Conservation (phyloP, 1,140 invertebrate genomes). For the Drosophila mauritiana region DNA sequence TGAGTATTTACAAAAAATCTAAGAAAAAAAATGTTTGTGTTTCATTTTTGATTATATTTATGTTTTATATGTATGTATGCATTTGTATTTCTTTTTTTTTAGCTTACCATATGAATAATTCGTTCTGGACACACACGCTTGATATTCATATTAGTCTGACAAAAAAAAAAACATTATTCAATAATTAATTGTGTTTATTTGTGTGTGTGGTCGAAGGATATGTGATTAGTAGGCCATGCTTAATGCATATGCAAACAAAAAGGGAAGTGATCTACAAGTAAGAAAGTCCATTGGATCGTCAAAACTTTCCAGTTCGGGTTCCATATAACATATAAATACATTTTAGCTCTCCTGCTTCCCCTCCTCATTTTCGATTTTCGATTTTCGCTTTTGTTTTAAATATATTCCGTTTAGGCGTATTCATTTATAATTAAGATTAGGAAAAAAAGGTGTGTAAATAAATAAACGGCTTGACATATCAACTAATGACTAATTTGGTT, state of each 20-base stretch:
- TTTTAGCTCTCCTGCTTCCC: conserved; percentile 14
- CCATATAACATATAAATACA: conserved; percentile 47
- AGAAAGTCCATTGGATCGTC: conserved; percentile 6
- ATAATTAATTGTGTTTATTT: conserved; percentile 26
- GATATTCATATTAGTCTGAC: conserved; percentile 49
- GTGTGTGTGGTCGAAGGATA: conserved; percentile 44
- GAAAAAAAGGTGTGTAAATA: conserved; percentile 53
- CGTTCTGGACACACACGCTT: conserved; percentile 48
- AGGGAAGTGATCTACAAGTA: conserved; percentile 7
- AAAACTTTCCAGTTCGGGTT: conserved; percentile 1
- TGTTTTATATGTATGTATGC: conserved; percentile 29
- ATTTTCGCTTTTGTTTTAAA: conserved; percentile 1
- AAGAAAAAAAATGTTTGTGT: conserved; percentile 64
- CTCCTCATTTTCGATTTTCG: too few species aligned
- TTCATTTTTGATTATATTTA: conserved; percentile 43
- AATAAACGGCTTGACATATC: conserved; percentile 69
- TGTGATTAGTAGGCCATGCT: conserved; percentile 46
- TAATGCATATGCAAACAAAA: conserved; percentile 8
- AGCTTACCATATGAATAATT: conserved; percentile 48
- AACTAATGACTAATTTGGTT: conserved; percentile 83
- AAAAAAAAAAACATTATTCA: conserved; percentile 41
- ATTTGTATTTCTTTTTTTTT: conserved; percentile 13
- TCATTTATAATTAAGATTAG: conserved; percentile 63
- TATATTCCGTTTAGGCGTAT: conserved; percentile 33
- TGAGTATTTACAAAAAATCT: conserved; percentile 81